These are phyloP conservation scores for Ruditapes philippinarum DNA, from an alignment of 1,140 invertebrate species.

Conservation along the genomic window DNA sequence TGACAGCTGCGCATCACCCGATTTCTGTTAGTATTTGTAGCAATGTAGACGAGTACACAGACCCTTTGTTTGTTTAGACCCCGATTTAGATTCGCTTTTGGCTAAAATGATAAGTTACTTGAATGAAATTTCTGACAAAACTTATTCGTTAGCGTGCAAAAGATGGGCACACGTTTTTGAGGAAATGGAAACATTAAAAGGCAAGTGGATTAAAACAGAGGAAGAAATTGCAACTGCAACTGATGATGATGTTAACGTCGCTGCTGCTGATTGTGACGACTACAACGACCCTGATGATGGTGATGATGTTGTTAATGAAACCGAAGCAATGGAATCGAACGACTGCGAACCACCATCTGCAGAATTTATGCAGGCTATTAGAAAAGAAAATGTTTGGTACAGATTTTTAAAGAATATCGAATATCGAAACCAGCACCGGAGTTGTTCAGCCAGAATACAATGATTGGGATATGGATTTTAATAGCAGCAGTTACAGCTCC, in stretches of 20 bases:
- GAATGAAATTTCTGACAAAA: background rate
- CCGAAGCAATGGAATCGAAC: background rate
- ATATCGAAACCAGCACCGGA: background rate
- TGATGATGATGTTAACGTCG: background rate
- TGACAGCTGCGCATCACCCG: no score
- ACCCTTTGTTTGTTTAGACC: background rate
- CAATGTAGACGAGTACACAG: background rate
- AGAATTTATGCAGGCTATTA: background rate
- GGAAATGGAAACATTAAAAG: background rate
- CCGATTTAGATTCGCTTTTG: background rate
- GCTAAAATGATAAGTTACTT: slow-evolving; percentile 32
- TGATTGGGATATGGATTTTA: background rate
- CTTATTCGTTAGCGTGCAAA: background rate
- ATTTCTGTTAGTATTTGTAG: no score
- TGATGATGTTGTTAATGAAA: slow-evolving; percentile 16
- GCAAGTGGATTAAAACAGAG: background rate
- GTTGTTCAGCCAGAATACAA: background rate
- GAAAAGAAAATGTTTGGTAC: background rate
- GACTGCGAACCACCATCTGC: slow-evolving; percentile 2
- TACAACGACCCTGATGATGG: no score
- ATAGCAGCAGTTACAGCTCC: background rate
- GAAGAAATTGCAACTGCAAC: background rate
- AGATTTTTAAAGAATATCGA: background rate
- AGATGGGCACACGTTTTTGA: slow-evolving; percentile 20
- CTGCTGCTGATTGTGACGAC: background rate